Evolutionary conservation across 1,140 invertebrate genomes (phyloP), one percentile per base, ranked within the genome.

Genomic region (Eriosoma lanigerum): DNA sequence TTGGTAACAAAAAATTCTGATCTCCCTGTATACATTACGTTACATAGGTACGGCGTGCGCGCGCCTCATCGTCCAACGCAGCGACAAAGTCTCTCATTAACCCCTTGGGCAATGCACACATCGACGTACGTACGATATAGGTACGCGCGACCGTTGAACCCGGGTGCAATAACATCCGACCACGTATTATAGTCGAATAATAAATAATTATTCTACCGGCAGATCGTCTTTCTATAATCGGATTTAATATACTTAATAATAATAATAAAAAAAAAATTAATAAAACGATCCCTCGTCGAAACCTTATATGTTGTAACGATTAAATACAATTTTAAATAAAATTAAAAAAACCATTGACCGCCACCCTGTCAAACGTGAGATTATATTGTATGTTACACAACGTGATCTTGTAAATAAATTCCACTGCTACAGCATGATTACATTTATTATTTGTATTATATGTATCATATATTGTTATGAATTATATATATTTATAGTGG

Each of bases 21-120:
- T n/a, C n/a, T n/a, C n/a, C n/a, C n/a, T n/a, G n/a, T n/a, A n/a
- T n/a, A n/a, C n/a, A n/a, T n/a, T n/a, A n/a, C n/a, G n/a, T n/a
- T n/a, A n/a, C 60, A 17, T 29, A 13, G 15, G 29, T 32, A 15
- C 10, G 62, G 3, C 13, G 50, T 19, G 50, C 50, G 50, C 5
- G 50, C 13, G 13, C 64, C 21, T 32, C 21, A 3, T 13, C 70
- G 12, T 9, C 44, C 46, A 32, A 50, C 13, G 19, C 52, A 5
- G 5, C 70, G 19, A 54, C 70, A 26, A 68, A 38, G 50, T 73
- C 19, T 52, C 73, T 76, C 73, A 76, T 76, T 76, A 76, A 76
- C 73, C 73, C 73, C 52, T 38, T 38, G 73, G 73, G 73, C 73
- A 76, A 54, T 26, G 13, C 68, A 56, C 52, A 56, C 52, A 24